Percentiles rank a stretch among this genome's conserved stretches.
Evolutionary conservation across 2,113 vertebrate genomes (phyloP).

Genomic region (Agelaius phoeniceus): DNA sequence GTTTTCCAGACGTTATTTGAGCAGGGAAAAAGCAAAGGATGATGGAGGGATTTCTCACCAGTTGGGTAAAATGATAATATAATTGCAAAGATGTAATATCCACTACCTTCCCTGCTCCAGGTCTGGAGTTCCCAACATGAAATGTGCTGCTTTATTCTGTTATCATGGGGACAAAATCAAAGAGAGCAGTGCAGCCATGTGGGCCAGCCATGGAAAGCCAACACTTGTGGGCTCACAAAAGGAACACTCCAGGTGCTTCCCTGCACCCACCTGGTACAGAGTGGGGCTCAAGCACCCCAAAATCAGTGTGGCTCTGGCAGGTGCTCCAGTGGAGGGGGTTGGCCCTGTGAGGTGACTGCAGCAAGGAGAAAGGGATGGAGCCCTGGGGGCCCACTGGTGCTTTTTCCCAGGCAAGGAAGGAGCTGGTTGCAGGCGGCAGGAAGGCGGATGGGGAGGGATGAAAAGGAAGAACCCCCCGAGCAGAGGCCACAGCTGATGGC

Average conservation of each 20-base stretch:
- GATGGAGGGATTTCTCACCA: background rate
- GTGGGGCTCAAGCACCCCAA: background rate
- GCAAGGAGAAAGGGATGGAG: background rate
- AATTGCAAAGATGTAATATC: background rate
- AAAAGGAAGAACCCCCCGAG: background rate
- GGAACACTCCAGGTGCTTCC: background rate
- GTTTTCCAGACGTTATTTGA: background rate
- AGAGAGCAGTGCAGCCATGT: fast-evolving
- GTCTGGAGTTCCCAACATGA: background rate
- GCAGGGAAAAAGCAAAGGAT: background rate
- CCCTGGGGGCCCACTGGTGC: fast-evolving
- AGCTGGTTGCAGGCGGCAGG: background rate
- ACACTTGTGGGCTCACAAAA: fast-evolving
- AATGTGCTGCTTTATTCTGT: background rate
- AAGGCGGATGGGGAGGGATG: background rate
- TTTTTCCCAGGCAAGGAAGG: background rate
- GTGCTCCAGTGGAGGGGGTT: fast-evolving
- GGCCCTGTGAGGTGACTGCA: fast-evolving
- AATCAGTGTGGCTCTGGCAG: background rate
- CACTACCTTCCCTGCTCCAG: background rate
- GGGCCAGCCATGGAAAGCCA: background rate
- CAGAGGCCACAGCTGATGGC: constrained; percentile 34
- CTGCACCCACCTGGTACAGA: fast-evolving
- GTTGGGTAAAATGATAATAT: background rate
- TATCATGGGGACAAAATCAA: background rate